Base-by-base conservation (phyloP, 2,113 vertebrate genomes). In the Alosa alosa region DNA sequence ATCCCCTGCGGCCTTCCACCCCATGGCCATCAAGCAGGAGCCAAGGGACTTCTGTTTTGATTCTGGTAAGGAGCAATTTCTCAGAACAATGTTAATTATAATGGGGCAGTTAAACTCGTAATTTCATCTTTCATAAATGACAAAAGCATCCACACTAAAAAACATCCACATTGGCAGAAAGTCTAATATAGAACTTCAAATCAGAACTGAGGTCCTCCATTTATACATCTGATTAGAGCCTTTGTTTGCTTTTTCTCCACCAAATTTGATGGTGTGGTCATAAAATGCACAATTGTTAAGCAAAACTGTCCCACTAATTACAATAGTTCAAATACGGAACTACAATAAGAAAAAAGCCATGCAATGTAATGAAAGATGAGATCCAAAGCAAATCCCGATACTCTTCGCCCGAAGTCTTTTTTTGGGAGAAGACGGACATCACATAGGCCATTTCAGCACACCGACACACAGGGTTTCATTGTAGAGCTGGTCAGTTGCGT, bases 11-110 rank as follows among this genome's bases (percentile, higher is more conserved):
- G 87, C 95, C 82, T 99, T 97, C 94, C 97, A 97, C 87, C 93
- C 96, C 4, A 92, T 98, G 95, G 95, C 96, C 94, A 97, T 99
- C 94, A 99, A 99, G 90, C 97, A 98, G 93, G 98, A 99, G 93
- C 98, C 98, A 18, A 93, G 94, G 17, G 98, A 99, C 93, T 99
- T 96, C 94, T 97, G 97, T 95, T 96, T 98, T 3, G 98, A 99
- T 91, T 99, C 97, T 94, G 98, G 98, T 98, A 87, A 94, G 97
- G 90, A 31, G 72, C 4, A 9, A 17, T 0, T 60, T 86, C 39
- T 7, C 8, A n/a, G 55, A 6, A 31, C n/a, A 31, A 8, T 3
- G 50, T 13, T 52, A 1, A 52, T 52, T 52, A 52, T 15, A 60
- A 22, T 17, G 13, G 25, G 11, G 15, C 11, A 17, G 25, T 78